Percentiles rank a stretch among this genome's conserved stretches.
phyloP scores from a whole-genome alignment of 2,797 vertebrate species.

The Ctenosaura bakeri region DNA sequence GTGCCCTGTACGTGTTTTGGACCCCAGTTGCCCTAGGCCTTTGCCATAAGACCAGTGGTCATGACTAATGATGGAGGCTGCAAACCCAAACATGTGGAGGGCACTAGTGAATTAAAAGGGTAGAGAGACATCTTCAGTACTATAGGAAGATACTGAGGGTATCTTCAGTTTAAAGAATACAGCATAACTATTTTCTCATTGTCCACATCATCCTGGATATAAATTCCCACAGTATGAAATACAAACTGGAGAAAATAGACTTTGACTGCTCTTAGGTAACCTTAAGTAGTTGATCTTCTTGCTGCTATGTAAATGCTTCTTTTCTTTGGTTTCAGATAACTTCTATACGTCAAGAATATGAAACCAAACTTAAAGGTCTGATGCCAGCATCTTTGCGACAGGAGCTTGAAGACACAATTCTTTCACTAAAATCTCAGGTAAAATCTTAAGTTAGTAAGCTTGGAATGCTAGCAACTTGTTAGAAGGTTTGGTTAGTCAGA shows the following conservation, averaged over 20 bases:
- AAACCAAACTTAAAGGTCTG: slow-evolving; percentile 90
- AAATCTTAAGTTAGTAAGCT: slow-evolving; percentile 31
- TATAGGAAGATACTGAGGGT: background rate
- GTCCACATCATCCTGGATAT: background rate
- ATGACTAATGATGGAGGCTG: background rate
- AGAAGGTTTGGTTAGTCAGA: background rate
- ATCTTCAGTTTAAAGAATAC: background rate
- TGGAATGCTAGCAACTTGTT: background rate
- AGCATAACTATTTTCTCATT: background rate
- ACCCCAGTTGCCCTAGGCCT: background rate
- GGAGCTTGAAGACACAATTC: slow-evolving; percentile 94
- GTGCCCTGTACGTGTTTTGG: background rate
- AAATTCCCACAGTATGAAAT: slow-evolving; percentile 14
- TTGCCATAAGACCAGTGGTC: background rate
- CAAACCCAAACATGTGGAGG: background rate
- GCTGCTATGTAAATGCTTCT: slow-evolving; percentile 13
- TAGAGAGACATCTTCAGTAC: background rate
- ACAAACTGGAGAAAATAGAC: slow-evolving; percentile 10
- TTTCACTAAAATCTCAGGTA: slow-evolving; percentile 95
- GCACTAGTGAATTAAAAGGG: background rate
- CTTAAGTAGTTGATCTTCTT: background rate
- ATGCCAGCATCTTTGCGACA: slow-evolving; percentile 89
- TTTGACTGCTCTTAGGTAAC: background rate
- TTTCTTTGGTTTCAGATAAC: slow-evolving; percentile 84
- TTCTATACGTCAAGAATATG: slow-evolving; percentile 87